Base-by-base conservation (phyloP, 1,140 invertebrate genomes). In the Theocolax elegans region DNA sequence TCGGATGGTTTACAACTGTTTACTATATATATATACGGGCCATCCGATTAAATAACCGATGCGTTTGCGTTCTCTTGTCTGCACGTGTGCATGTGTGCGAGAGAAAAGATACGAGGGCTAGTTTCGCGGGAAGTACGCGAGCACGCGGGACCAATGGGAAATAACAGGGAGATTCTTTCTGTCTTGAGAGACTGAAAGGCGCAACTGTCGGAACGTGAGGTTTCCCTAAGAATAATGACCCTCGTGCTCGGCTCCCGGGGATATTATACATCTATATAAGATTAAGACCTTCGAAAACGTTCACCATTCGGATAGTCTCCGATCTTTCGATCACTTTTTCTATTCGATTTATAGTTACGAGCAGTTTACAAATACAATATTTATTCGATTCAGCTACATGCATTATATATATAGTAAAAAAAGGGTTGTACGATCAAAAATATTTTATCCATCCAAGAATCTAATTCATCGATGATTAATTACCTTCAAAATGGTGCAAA, bases 1-100 rank as follows among this genome's bases (percentile, higher is more conserved):
- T 35, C 27, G 49, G 17, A 27, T 49, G 54, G 19, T 67, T 60
- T 67, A 67, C 66, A 60, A 60, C 54, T 67, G 54, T 67, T 67
- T 67, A 46, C 63, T 65, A 51, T n/a, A n/a, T n/a, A n/a, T n/a
- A n/a, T n/a, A n/a, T 64, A 64, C 29, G 46, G 19, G 8, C 56
- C 19, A 13, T 29, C 25, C 64, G 64, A 66, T 66, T 66, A 51
- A 60, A 67, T 67, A 67, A 67, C 46, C 66, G 44, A 67, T 51
- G 54, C 19, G 19, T 35, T 12, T 21, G 44, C 59, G 62, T 25
- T 31, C 31, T n/a, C 29, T 51, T 15, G 27, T 25, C 21, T 35
- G 3, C 29, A 1, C 7, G 15, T 27, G 40, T n/a, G 12, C 19
- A 4, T 15, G 12, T 10, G 15, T 35, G 25, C 60, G 15, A 17